A percentile compares a stretch with the other conserved stretches of the same genome.
These are phyloP conservation scores for Oophaga pumilio DNA, from an alignment of 2,113 vertebrate genomes.

Conservation along the genomic window DNA sequence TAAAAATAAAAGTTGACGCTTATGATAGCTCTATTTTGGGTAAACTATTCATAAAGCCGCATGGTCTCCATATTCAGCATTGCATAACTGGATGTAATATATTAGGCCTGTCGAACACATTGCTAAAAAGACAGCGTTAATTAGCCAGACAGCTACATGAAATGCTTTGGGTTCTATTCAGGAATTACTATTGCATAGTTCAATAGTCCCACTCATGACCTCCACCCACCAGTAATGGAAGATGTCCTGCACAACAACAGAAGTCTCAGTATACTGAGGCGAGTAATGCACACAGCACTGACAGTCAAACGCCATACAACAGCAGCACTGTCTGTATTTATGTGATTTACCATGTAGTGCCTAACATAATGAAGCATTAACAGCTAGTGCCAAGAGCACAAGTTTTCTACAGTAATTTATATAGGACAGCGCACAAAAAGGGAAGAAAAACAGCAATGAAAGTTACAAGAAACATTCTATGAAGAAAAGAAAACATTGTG, in stretches of 20 bases:
- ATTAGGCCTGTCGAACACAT: not conserved
- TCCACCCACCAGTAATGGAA: slow-evolving; percentile 18
- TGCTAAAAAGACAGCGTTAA: not conserved
- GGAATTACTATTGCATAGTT: slow-evolving; percentile 24
- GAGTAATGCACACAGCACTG: not conserved
- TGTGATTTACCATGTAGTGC: not conserved
- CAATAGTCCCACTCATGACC: slow-evolving; percentile 24
- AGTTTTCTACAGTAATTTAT: not conserved
- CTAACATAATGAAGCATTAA: not conserved
- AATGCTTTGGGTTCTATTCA: slow-evolving; percentile 19
- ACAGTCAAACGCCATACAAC: not conserved
- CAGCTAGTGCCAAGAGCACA: not conserved
- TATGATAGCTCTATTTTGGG: no score
- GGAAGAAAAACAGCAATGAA: not conserved
- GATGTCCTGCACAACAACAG: slow-evolving; percentile 3
- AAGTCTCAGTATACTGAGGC: not conserved
- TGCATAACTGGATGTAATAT: not conserved
- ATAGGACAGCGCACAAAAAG: not conserved
- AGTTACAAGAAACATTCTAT: no score
- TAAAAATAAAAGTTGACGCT: no score
- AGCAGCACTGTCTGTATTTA: not conserved
- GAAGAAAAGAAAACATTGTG: no score
- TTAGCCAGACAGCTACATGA: not conserved
- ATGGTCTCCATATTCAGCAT: no score
- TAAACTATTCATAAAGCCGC: no score